Evolutionary conservation across 2,797 vertebrate genomes (phyloP).

Genomic region (Glossophaga mutica): DNA sequence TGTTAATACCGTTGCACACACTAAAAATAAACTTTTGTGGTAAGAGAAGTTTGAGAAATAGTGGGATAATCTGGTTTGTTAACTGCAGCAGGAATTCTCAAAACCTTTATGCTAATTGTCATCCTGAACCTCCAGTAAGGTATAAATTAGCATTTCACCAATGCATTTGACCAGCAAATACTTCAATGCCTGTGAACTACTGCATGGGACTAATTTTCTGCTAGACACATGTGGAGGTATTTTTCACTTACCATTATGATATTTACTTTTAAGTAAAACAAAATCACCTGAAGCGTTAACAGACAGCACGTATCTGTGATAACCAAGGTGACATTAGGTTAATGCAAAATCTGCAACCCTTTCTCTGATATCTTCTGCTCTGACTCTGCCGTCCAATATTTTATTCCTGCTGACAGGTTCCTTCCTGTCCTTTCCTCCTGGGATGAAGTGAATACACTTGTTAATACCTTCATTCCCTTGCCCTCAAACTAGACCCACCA

Average conservation of each 20-base stretch:
- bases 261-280: background rate
- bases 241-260: background rate
- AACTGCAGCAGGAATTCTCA: background rate
- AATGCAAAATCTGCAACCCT: background rate
- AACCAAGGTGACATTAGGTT: background rate
- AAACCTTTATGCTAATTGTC: background rate
- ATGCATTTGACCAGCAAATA: background rate
- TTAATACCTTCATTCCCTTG: background rate
- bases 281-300: background rate
- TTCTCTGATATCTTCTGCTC: background rate
- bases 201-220: background rate
- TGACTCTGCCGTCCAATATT: background rate
- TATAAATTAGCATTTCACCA: background rate
- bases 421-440: background rate
- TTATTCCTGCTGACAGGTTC: background rate
- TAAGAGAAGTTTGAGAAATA: background rate
- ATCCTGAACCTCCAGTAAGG: background rate
- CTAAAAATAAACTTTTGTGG: background rate
- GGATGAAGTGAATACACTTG: background rate
- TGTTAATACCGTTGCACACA: background rate
- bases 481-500: background rate
- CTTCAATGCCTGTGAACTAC: background rate
- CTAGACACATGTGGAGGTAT: background rate
- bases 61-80: background rate
- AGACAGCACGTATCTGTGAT: background rate